Evolutionary conservation across 2,888 invertebrate genomes (phyloP), one percentile per base, ranked within the genome.

Genomic region (Drosophila emarginata): DNA sequence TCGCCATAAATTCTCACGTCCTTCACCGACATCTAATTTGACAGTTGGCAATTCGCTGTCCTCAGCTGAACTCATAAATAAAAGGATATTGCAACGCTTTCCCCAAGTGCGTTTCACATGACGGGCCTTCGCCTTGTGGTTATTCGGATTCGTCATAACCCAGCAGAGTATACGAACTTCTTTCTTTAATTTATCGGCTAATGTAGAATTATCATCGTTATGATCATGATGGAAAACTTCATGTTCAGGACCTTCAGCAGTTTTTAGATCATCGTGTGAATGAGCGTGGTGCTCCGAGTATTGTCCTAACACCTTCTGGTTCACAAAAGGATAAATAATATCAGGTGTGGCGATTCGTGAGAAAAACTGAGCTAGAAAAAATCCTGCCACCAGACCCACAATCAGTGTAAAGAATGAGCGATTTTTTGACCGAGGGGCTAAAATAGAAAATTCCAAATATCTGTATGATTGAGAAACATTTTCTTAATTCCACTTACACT

Each of bases 61-160:
- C 1, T 6, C 4, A 2, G 6, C 32, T 7, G 18, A 52, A 14
- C 36, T 69, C 14, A 69, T 53, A 9, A 69, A 69, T 5, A 69
- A n/a, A 1, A 69, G 53, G 26, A 61, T 69, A 21, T 69, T 67
- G 56, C 69, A 69, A 1, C 69, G 26, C 9, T 14, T 67, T 14
- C 61, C 69, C 69, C 69, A 69, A 1, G 69, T 69, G 1, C 37
- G 18, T 18, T 54, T 36, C 2, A 54, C 32, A 18, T 54, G 15
- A 18, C 32, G 12, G 0, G 54, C 32, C 36, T 54, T 18, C 2
- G 54, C 12, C 12, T 54, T 93, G 88, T 98, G 97, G 91, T 97
- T 98, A 23, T 92, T 93, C 0, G 98, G 98, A 68, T 95, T 95
- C 0, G 99, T 99, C 97, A 99, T 96, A 28, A 99, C 93, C 98